Base-by-base conservation (phyloP, 2,797 vertebrate species). In the Pygocentrus nattereri region DNA sequence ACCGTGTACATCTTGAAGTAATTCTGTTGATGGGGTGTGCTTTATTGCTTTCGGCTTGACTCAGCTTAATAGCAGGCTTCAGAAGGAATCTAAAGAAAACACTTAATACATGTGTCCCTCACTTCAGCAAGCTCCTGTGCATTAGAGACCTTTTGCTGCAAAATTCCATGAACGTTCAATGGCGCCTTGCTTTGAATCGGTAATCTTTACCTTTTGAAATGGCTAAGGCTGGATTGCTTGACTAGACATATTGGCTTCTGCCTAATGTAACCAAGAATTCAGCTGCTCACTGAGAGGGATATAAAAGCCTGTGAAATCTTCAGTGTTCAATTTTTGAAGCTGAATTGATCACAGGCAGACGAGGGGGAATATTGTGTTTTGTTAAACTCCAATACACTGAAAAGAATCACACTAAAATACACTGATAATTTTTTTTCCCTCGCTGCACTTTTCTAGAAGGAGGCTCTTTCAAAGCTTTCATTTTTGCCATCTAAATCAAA, bases 171-270 rank as follows among this genome's bases (percentile, higher is more conserved):
- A 73, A 16, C 34, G 47, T 27, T 44, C 58, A 76, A 54, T 65
- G 62, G 74, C 31, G 30, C 5, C 31, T 12, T 59, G 44, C 54
- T 79, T 64, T 65, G 16, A 49, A 72, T 27, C 31, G 15, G 59
- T 21, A 80, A 64, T 76, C 68, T 76, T 59, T 74, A 13, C 47
- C n/a, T 56, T 78, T 64, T 1, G 59, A 71, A 84, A 56, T 19
- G 30, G 21, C 52, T n/a, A 19, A 41, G 18, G 31, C 68, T 62
- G 41, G 30, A 78, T 50, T 49, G 21, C 74, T 76, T 84, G 12
- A 49, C 65, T 38, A 73, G 59, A 76, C 50, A 67, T 67, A 38
- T 65, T 73, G 59, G 41, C 23, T 71, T 64, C 71, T 31, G 12
- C 11, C 30, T 54, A 15, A 44, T 23, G 30, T 34, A 41, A 19